Percentiles rank a stretch among this genome's conserved stretches.
Evolutionary conservation across 1,140 invertebrate species (phyloP).

Genomic region (Drosophila fuyamai): DNA sequence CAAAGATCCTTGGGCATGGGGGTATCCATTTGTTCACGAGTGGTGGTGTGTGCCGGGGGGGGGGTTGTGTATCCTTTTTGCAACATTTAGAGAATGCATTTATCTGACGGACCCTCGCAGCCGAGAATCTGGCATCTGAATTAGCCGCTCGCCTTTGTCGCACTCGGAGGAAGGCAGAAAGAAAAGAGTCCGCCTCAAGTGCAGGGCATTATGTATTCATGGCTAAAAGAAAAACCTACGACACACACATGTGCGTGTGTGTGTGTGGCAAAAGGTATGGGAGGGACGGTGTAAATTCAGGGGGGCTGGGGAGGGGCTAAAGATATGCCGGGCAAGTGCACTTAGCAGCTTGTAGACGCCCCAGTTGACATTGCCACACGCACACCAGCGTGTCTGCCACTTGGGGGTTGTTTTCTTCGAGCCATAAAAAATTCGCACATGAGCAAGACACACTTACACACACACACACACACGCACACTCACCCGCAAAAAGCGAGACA

Average conservation of each 20-base stretch:
- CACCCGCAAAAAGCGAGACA: slow-evolving; percentile 40
- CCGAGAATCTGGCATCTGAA: slow-evolving; percentile 60
- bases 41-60: neutral
- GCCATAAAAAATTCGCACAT: slow-evolving; percentile 79
- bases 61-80: slow-evolving; percentile 51
- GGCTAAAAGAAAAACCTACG: slow-evolving; percentile 45
- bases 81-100: slow-evolving; percentile 78
- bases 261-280: neutral
- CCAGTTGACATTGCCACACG: slow-evolving; percentile 78
- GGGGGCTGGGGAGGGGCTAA: slow-evolving; percentile 12
- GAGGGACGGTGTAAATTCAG: neutral
- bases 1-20: slow-evolving; percentile 16
- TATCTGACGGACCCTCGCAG: slow-evolving; percentile 56
- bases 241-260: slow-evolving; percentile 1
- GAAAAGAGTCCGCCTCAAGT: slow-evolving; percentile 63
- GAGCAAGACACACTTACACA: slow-evolving; percentile 49
- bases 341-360: slow-evolving; percentile 81
- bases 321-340: slow-evolving; percentile 78
- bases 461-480: slow-evolving; percentile 9
- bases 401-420: slow-evolving; percentile 75
- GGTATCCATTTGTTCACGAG: slow-evolving; percentile 10
- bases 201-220: slow-evolving; percentile 81
- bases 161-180: slow-evolving; percentile 14
- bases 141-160: slow-evolving; percentile 72
- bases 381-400: slow-evolving; percentile 47